phyloP scores from a whole-genome alignment of 2,797 vertebrate genomes.

The Poeciliopsis presidionis region DNA sequence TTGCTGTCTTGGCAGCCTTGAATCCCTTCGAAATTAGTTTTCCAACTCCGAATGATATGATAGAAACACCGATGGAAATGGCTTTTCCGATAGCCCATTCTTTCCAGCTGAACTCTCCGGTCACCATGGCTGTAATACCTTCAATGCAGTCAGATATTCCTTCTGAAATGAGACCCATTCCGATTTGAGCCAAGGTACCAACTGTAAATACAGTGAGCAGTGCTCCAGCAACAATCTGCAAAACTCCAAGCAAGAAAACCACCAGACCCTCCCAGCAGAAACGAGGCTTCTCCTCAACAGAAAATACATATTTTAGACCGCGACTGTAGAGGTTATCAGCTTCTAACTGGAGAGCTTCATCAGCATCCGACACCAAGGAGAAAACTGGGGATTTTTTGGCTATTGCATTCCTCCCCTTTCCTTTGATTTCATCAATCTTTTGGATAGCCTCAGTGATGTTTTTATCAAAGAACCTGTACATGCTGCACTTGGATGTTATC shows the following conservation, averaged over 20 bases:
- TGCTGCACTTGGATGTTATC: constrained; percentile 4
- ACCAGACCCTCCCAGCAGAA: constrained; percentile 34
- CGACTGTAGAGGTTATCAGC: constrained; percentile 23
- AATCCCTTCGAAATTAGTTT: constrained; percentile 39
- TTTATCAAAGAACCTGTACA: constrained; percentile 22
- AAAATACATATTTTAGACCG: constrained; percentile 42
- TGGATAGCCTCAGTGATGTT: constrained; percentile 25
- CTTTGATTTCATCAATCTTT: constrained; percentile 33
- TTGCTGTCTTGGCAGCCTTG: constrained; percentile 4
- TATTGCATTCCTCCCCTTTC: background rate
- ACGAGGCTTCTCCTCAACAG: constrained; percentile 29
- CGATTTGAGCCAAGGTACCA: constrained; percentile 24
- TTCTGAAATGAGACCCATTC: constrained; percentile 28
- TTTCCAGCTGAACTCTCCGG: constrained; percentile 54
- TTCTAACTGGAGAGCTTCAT: constrained; percentile 32
- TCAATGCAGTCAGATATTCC: constrained; percentile 35
- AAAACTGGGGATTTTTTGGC: constrained; percentile 22
- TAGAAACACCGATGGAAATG: constrained; percentile 21
- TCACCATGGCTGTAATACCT: constrained; percentile 32
- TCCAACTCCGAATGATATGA: constrained; percentile 28
- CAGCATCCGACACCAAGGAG: constrained; percentile 11
- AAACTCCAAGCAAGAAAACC: constrained; percentile 18
- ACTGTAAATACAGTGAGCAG: constrained; percentile 12
- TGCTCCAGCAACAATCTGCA: constrained; percentile 36
- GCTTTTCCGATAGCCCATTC: constrained; percentile 33